Evolutionary conservation across 2,888 invertebrate species (phyloP), one percentile per base, ranked within the genome.

Genomic region (Ephialtes manifestator): DNA sequence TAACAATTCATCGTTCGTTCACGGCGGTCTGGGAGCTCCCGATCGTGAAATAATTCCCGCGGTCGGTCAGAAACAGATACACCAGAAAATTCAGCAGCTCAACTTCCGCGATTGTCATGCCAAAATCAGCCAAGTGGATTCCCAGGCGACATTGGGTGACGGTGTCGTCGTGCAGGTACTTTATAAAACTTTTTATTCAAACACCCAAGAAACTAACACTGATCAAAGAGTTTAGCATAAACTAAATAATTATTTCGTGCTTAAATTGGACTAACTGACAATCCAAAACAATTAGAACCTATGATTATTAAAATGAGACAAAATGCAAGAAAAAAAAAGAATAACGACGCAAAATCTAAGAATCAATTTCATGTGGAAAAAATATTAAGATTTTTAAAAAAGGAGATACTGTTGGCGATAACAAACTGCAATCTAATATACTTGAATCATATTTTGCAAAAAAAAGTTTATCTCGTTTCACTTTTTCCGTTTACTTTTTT

Each of bases 31-130:
- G 89, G 98, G 98, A 93, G 96, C 97, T 86, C 96, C 97, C 86
- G 97, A 97, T 93, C 96, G 97, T 87, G 98, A 98, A 94, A 96
- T 97, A 48, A 96, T 96, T 91, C 97, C 98, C 76, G 98, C 98
- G 72, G 96, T 98, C 89, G 98, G 98, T 1, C 98, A 98, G 94
- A 97, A 98, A 95, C 97, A 99, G 94, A 99, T 99, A 89, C 98
- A 99, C 94, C 97, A 98, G 94, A 97, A 98, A 93, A 99, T 99
- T 90, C 97, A 98, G 94, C 98, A 98, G 92, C 95, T 99, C 90
- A 98, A 98, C 95, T 99, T 99, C 95, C 96, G 97, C 79, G 99
- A 99, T 95, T 99, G 99, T 94, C 99, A 99, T 95, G 98, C 99
- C 67, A 99, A 99, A 95, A 99, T 99, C 93, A 97, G 97, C 87